Evolutionary conservation across 2,113 vertebrate species (phyloP), one percentile per base, ranked within the genome.

Genomic region (Hyla sarda): DNA sequence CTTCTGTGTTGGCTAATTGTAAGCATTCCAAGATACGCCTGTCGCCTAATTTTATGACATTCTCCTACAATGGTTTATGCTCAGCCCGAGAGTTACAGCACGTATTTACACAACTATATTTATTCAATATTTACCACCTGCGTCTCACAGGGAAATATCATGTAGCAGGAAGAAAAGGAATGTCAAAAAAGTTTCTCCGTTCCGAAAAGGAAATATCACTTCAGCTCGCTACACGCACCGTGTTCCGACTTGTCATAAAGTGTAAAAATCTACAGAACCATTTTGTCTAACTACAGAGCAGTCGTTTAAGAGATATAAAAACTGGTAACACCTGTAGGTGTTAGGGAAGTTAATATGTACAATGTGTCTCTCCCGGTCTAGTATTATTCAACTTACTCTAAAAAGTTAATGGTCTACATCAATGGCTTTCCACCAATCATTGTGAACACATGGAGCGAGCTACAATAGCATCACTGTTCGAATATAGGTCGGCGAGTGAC

Each of bases 11-110:
- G 62, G 37, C 25, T 82, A 87, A 87, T 87, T 60, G 73, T 62
- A 62, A 25, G 78, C 85, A 74, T 62, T 87, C 34, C 32, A 87
- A 71, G 58, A 62, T 23, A 69, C 50, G 28, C 30, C 19, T 71
- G 60, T 52, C 23, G 30, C 8, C 56, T 85, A 60, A 73, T 87
- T 72, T 87, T 74, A 81, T 87, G 85, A 81, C 77, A 82, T 37
- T 82, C 60, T 72, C 16, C 10, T 74, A 74, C 73, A 73, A 81
- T 82, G 50, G 60, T 71, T 73, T 73, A 71, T 82, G 41, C 65
- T 52, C 30, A 37, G 74, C 74, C 23, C 45, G 76, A 81, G 45
- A 82, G 41, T 58, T 58, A 62, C 32, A 58, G 75, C 50, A 14
- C n/a, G 28, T 32, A 80, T 71, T 72, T 58, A 32, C 48, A n/a